These are phyloP conservation scores for Botrylloides violaceus DNA, from an alignment of 23 tunicate genomes.

Conservation along the genomic window DNA sequence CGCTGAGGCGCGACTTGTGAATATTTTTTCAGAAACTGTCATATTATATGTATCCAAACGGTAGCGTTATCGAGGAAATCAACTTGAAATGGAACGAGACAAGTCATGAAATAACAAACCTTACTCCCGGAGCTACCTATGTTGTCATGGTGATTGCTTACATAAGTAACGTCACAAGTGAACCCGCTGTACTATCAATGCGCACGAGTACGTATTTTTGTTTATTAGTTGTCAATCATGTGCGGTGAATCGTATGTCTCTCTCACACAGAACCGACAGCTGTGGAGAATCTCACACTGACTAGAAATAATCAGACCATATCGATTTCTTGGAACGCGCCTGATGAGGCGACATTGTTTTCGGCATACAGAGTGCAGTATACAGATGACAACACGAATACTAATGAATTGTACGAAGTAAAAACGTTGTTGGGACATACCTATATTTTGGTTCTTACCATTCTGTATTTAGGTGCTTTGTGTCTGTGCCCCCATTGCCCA, in stretches of 20 bases:
- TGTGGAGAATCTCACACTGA: not conserved
- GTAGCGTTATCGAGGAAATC: not conserved
- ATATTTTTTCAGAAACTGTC: slow-evolving; percentile 1
- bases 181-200: not conserved
- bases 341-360: not conserved
- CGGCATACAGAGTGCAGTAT: not conserved
- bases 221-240: not conserved
- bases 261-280: slow-evolving; percentile 12
- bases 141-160: slow-evolving; percentile 15
- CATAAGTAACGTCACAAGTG: slow-evolving; percentile 4
- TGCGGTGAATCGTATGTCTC: not conserved
- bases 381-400: not conserved
- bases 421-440: no score
- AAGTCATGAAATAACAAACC: slow-evolving; percentile 1
- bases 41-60: not conserved
- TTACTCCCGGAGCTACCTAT: slow-evolving; percentile 24
- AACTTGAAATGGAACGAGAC: not conserved
- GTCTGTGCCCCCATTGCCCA: no score
- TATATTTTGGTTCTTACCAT: no score
- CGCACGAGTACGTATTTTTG: not conserved
- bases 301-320: not conserved
- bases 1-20: no score
- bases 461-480: no score
- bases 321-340: slow-evolving; percentile 27
- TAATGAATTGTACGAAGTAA: not conserved